Conservation (phyloP, 2,888 invertebrate species). For the Drosophila gaucha region DNA sequence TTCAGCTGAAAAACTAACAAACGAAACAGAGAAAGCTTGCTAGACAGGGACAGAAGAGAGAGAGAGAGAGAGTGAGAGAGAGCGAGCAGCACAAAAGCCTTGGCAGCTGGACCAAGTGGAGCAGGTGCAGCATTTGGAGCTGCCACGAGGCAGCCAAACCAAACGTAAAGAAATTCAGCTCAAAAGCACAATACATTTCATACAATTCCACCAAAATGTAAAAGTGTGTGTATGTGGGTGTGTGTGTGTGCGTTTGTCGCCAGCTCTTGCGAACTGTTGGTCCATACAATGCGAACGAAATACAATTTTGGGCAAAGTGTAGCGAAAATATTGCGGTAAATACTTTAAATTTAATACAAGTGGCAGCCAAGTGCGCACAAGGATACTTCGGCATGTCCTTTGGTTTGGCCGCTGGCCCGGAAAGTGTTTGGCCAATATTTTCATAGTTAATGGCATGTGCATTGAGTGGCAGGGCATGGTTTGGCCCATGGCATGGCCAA, state of each 20-base stretch:
- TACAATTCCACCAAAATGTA: slow-evolving; percentile 29
- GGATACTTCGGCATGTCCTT: slow-evolving; percentile 35
- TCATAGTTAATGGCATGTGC: slow-evolving; percentile 74
- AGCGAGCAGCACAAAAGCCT: slow-evolving; percentile 14
- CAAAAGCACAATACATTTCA: slow-evolving; percentile 56
- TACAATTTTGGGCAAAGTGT: slow-evolving; percentile 72
- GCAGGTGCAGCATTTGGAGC: slow-evolving; percentile 29
- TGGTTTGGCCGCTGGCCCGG: slow-evolving; percentile 28
- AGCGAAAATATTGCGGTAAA: slow-evolving; percentile 75
- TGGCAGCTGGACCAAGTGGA: slow-evolving; percentile 32
- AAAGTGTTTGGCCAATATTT: slow-evolving; percentile 78
- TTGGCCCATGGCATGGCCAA: slow-evolving; percentile 7
- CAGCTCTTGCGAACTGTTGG: slow-evolving; percentile 38
- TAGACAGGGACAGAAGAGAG: background rate
- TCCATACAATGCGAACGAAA: slow-evolving; percentile 34
- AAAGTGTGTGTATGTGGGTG: slow-evolving; percentile 9
- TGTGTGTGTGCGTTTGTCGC: slow-evolving; percentile 29
- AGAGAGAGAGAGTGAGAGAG: background rate
- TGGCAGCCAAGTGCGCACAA: slow-evolving; percentile 47
- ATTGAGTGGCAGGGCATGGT: slow-evolving; percentile 33
- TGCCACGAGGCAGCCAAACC: slow-evolving; percentile 34
- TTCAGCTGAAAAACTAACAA: slow-evolving; percentile 21
- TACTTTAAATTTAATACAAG: slow-evolving; percentile 75
- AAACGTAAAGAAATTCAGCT: slow-evolving; percentile 42
- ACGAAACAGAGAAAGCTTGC: background rate